Evolutionary conservation across 2,113 vertebrate genomes (phyloP), one percentile per base, ranked within the genome.

Genomic region (Phaethon lepturus): DNA sequence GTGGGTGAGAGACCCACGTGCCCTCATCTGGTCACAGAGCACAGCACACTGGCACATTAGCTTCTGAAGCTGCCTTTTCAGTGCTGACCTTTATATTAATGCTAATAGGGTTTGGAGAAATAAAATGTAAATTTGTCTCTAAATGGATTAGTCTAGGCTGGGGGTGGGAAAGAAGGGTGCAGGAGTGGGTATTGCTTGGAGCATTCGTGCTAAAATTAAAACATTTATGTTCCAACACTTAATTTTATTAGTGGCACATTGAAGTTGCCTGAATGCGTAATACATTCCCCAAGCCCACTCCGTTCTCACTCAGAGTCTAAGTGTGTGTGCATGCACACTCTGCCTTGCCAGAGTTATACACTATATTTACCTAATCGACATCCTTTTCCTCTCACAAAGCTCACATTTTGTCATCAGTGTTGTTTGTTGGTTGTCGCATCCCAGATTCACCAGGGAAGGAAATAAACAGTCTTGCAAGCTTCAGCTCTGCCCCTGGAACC

Each of bases 111-210:
- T 96, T 97, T 97, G 94, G 94, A 98, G 97, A 98, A 97, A 98
- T 97, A 96, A 98, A 98, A 97, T 97, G 96, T 96, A 97, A 98
- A 98, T 98, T 98, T 96, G 52, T 59, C 95, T 98, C 96, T 98
- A 97, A 98, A 97, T 97, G 94, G 95, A 98, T 98, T 96, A 97
- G 83, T 97, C 94, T 90, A 81, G 93, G 93, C 86, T 97, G 86
- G 89, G 95, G 96, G 96, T 94, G 93, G 97, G 82, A 90, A 84
- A 81, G 55, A 66, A 82, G 68, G 77, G 67, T 96, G 85, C 96
- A 92, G 25, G 52, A 88, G 63, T 69, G 78, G 81, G 84, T 92
- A 91, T 87, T 80, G 83, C 96, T 98, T 86, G 69, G 88, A 97
- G 88, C 96, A 89, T 97, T 97, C 69, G 79, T 76, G 68, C 93